Evolutionary conservation across 2,113 vertebrate genomes (phyloP), one percentile per base, ranked within the genome.

Genomic region (Neodon shergylaensis): DNA sequence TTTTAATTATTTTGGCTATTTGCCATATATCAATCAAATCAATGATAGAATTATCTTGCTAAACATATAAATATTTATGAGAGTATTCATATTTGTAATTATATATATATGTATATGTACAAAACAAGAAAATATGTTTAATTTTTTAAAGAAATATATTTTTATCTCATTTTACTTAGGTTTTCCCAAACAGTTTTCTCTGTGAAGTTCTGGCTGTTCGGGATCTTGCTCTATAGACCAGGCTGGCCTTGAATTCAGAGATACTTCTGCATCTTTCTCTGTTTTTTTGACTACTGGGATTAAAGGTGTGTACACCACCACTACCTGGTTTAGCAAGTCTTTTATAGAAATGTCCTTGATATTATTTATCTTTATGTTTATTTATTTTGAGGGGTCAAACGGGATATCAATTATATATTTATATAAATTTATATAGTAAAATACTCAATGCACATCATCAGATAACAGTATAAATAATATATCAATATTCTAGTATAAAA

Each of bases 1-100:
- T 22, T 97, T 95, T 81, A 89, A 21, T 95, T 96, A 91, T 97
- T 91, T 91, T 84, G 39, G 0, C 21, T 39, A 68, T 12, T 54
- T 95, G 90, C 2, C 68, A 2, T 88, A 58, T 9, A 93, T 9
- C n/a, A 96, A 77, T 91, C 0, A 88, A 92, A 92, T 88, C 76
- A 91, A 92, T 66, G 82, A 13, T 0, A 63, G 36, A 5, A 14
- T 88, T 84, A 76, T 95, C 17, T 89, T 5, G 10, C 91, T 92
- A 92, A 94, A 94, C 17, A 95, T 42, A 26, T 74, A 89, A 95
- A 96, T 78, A 42, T 95, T 97, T 5, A 49, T 26, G 5, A 11
- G 58, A 61, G 28, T 72, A 54, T 54, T 8, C 17, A 72, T 54
- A 94, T 28, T 31, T 21, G 14, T 36, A 4, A 24, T 94, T 61